These are phyloP conservation scores for Chinchilla lanigera DNA, from an alignment of 2,113 vertebrate genomes.

Conservation along the genomic window DNA sequence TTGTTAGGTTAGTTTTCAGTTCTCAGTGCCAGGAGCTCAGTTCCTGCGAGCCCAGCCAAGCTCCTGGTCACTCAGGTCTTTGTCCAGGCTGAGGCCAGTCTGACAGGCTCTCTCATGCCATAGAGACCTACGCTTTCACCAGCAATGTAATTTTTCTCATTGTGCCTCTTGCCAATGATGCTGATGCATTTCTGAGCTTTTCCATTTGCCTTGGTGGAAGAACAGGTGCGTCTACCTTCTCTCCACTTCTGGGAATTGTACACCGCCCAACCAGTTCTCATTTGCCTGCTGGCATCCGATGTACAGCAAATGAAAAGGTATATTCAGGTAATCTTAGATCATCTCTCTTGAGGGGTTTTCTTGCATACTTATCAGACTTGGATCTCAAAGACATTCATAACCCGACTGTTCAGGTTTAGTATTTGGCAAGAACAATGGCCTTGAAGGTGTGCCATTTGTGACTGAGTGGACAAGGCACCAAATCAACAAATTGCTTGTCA, in stretches of 20 bases:
- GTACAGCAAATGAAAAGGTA: constrained; percentile 39
- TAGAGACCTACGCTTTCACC: neutral
- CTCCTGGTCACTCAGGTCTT: neutral
- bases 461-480: neutral
- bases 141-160: neutral
- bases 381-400: constrained; percentile 25
- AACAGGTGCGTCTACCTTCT: constrained; percentile 54
- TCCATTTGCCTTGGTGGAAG: constrained; percentile 57
- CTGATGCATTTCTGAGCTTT: constrained; percentile 19
- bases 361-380: constrained; percentile 62
- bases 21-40: neutral
- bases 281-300: constrained; percentile 64
- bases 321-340: constrained; percentile 37
- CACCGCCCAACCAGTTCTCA: neutral
- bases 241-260: constrained; percentile 65
- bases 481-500: constrained; percentile 18
- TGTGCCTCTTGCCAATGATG: neutral
- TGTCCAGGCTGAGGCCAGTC: neutral
- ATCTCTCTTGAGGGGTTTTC: constrained; percentile 63
- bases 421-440: constrained; percentile 42
- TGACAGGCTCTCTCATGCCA: neutral
- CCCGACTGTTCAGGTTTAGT: neutral
- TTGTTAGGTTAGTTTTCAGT: constrained; percentile 43
- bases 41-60: neutral
- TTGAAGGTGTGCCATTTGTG: constrained; percentile 1